These are phyloP conservation scores for Galaxias olidus DNA, from an alignment of 2,797 vertebrate genomes.

Conservation along the genomic window DNA sequence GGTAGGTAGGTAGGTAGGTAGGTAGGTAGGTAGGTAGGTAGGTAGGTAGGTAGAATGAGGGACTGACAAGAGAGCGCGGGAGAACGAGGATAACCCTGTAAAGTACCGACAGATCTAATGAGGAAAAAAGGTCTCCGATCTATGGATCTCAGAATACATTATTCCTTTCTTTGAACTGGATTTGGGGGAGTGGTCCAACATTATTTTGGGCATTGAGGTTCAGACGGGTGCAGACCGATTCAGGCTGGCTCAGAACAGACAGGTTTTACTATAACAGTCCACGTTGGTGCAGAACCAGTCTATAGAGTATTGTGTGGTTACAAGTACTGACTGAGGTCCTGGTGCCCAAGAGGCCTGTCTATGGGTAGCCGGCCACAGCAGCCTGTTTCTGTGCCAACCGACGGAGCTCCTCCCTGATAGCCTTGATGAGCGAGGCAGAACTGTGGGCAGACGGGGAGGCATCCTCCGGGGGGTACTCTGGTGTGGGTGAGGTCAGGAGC, in stretches of 20 bases:
- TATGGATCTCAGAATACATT: slow-evolving; percentile 23
- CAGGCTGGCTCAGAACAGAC: slow-evolving; percentile 13
- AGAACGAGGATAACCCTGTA: slow-evolving; percentile 61
- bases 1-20: slow-evolving; percentile 15
- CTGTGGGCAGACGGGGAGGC: slow-evolving; percentile 89
- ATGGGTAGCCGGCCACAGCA: slow-evolving; percentile 84
- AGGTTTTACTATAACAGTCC: neutral
- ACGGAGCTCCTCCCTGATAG: slow-evolving; percentile 95
- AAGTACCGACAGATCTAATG: slow-evolving; percentile 45
- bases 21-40: too few relatives aligned
- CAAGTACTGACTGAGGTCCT: neutral
- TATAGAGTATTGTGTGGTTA: neutral
- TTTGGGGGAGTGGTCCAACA: slow-evolving; percentile 26
- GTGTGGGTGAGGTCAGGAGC: slow-evolving; percentile 81
- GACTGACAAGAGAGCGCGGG: slow-evolving; percentile 38
- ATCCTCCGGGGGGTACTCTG: slow-evolving; percentile 89
- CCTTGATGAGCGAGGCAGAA: slow-evolving; percentile 96
- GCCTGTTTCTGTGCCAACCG: slow-evolving; percentile 95
- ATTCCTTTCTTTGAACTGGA: neutral
- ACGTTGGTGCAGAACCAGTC: slow-evolving; percentile 27
- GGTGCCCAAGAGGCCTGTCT: slow-evolving; percentile 61
- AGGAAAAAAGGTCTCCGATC: slow-evolving; percentile 15
- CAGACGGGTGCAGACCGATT: slow-evolving; percentile 9
- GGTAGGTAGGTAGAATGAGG: slow-evolving; percentile 20
- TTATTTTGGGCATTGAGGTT: slow-evolving; percentile 27